Conservation (phyloP, 2,797 vertebrate species). For the Platalea minor region DNA sequence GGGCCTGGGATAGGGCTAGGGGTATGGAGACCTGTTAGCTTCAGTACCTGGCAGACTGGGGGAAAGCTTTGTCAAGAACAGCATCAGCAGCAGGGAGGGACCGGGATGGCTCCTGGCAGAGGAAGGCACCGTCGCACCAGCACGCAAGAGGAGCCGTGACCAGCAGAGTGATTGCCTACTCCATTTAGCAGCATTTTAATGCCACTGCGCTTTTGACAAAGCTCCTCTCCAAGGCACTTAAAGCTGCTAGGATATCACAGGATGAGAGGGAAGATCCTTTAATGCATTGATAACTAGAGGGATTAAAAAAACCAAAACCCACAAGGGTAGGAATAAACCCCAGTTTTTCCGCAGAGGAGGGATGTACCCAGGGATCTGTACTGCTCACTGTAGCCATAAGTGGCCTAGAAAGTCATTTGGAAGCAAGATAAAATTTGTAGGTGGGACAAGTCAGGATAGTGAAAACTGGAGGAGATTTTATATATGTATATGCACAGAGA, state of each 20-base stretch:
- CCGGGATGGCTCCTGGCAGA: background rate
- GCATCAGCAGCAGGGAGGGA: background rate
- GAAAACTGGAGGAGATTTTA: background rate
- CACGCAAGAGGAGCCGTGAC: background rate
- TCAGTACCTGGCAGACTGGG: background rate
- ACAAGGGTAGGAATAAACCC: background rate
- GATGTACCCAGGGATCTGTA: background rate
- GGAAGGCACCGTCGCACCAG: background rate
- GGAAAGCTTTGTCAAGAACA: background rate
- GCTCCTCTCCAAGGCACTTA: background rate
- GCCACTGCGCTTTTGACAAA: background rate
- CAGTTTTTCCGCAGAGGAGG: background rate
- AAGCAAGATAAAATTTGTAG: background rate
- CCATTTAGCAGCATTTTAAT: background rate
- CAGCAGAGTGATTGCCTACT: background rate
- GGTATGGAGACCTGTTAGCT: background rate
- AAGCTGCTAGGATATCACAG: background rate
- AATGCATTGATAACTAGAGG: background rate
- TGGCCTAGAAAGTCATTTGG: background rate
- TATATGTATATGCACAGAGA: accelerated
- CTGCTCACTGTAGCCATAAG: background rate
- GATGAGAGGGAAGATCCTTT: conserved; percentile 3
- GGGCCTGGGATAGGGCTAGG: background rate
- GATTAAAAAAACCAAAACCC: background rate
- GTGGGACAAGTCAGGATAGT: background rate